Evolutionary conservation across 2,888 invertebrate species (phyloP).

Genomic region (Ditylenchus weischeri): DNA sequence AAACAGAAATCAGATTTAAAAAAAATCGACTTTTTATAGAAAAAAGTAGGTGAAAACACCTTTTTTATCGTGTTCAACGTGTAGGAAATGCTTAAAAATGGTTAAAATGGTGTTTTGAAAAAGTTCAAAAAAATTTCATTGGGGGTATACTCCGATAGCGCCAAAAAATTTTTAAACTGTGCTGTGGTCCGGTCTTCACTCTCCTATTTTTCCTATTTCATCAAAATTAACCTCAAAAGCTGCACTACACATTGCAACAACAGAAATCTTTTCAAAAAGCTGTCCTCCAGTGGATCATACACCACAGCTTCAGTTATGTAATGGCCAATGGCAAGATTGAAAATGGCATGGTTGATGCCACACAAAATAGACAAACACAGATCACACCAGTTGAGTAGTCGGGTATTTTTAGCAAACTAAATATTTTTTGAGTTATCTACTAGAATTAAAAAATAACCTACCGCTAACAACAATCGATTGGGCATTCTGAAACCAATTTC

Average conservation of each 20-base stretch:
- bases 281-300: not conserved
- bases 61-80: too few species aligned
- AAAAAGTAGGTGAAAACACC: too few species aligned
- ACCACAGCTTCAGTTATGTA: constrained; percentile 6
- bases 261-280: not conserved
- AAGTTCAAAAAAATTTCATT: too few species aligned
- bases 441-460: not conserved
- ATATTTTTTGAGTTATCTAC: not conserved
- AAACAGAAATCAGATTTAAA: too few species aligned
- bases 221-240: not conserved
- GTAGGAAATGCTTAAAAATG: too few species aligned
- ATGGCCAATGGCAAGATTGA: constrained; percentile 1
- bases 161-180: too few species aligned
- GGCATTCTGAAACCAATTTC: not conserved
- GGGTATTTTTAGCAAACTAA: not conserved
- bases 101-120: too few species aligned
- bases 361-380: not conserved
- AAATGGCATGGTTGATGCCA: not conserved
- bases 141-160: too few species aligned
- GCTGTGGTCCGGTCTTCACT: too few species aligned
- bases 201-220: too few species aligned
- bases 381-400: not conserved
- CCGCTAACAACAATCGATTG: not conserved
- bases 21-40: too few species aligned
- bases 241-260: not conserved